Conservation (phyloP, 2,888 invertebrate species). For the Torymus aiolomorphi region DNA sequence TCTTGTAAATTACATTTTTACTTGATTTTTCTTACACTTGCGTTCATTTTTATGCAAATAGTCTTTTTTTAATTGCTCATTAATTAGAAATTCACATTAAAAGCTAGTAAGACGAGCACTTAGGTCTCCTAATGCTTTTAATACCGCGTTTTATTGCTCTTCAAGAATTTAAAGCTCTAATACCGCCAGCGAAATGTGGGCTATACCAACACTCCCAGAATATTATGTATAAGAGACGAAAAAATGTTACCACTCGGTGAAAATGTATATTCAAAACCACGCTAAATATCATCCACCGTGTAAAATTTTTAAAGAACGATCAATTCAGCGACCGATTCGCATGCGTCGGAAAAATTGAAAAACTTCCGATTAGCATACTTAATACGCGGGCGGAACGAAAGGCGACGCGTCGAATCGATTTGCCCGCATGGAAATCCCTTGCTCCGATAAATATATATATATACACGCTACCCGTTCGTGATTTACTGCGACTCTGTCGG, state of each 20-base stretch:
- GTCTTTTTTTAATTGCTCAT: no score
- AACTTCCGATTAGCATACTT: constrained; percentile 51
- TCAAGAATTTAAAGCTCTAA: constrained; percentile 13
- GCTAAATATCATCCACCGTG: constrained; percentile 15
- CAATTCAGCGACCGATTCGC: constrained; percentile 17
- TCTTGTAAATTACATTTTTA: no score
- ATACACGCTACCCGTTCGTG: constrained; percentile 7
- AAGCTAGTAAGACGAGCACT: background rate
- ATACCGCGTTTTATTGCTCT: background rate
- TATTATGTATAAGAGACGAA: background rate
- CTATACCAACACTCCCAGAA: background rate
- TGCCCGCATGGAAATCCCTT: constrained; percentile 23
- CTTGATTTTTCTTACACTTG: no score
- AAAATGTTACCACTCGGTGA: constrained; percentile 6
- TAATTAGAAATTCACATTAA: no score
- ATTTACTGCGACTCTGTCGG: constrained; percentile 29
- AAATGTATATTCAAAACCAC: background rate
- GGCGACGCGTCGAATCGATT: constrained; percentile 27
- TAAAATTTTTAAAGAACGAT: constrained; percentile 26
- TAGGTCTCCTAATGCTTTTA: constrained; percentile 11
- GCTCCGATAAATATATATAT: no score
- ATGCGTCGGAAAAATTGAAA: constrained; percentile 43
- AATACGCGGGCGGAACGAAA: constrained; percentile 8
- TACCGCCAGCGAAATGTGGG: background rate
- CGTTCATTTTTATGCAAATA: no score